Percentiles rank a stretch among this genome's conserved stretches.
Conservation (phyloP, 2,888 invertebrate genomes). For the Tanytarsus gracilentus region DNA sequence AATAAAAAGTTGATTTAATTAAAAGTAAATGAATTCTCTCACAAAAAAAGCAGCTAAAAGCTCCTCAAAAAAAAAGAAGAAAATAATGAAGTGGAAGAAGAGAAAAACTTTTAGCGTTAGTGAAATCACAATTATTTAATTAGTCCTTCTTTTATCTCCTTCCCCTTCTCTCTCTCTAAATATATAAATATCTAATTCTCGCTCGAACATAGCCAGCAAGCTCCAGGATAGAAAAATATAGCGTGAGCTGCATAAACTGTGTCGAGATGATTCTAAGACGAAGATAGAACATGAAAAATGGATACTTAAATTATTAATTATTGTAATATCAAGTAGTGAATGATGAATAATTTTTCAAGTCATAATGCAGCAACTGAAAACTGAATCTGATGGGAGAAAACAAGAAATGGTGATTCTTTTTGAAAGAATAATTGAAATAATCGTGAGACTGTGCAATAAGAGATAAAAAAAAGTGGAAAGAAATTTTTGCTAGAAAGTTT, state of each 20-base stretch:
- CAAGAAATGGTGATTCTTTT: not conserved
- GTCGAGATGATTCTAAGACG: not conserved
- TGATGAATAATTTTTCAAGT: slow-evolving; percentile 6
- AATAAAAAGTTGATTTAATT: not conserved
- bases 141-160: not conserved
- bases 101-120: slow-evolving; percentile 5
- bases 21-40: no score
- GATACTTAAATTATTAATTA: slow-evolving; percentile 15
- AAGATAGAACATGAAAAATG: not conserved
- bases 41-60: slow-evolving; percentile 10
- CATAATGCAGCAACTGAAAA: not conserved
- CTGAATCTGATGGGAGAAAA: not conserved
- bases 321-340: slow-evolving; percentile 6
- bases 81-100: no score
- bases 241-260: not conserved
- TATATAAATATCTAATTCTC: no score
- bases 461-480: not conserved
- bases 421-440: not conserved
- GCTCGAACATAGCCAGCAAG: not conserved
- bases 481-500: not conserved
- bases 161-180: not conserved
- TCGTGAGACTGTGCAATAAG: slow-evolving; percentile 11
- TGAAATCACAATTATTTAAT: slow-evolving; percentile 11
- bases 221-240: not conserved
- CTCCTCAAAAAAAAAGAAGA: not conserved